Evolutionary conservation across 1,140 invertebrate genomes (phyloP), one percentile per base, ranked within the genome.

Genomic region (Holcopasites calliopsidis): DNA sequence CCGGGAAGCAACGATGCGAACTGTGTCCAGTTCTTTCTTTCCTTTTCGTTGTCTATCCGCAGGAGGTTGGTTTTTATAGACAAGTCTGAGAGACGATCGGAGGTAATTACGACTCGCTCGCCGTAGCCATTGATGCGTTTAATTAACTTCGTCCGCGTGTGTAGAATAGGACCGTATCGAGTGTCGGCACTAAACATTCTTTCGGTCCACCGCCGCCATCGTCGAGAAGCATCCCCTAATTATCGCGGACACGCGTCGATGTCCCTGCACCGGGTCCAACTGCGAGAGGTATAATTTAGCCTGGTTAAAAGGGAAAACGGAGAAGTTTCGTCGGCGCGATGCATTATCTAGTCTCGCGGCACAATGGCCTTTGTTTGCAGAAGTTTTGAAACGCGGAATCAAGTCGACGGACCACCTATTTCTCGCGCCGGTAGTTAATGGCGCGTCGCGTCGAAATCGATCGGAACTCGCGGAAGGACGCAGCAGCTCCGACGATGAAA

Each of bases 331-430:
- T 42, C 69, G 52, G 47, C 60, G 62, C 75, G 72, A 81, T 79
- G 77, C 70, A 82, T 79, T 79, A 79, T 79, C 77, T 79, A 71
- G 77, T 82, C 70, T 42, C 42, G 31, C 60, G 65, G 65, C 54
- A 82, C 77, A 82, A 82, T 82, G 61, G 77, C 47, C 77, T 82
- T 82, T 80, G 80, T 79, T 75, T 64, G 72, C 49, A 28, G 72
- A 79, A 76, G 66, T 80, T 82, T 82, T 76, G 73, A 76, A 76
- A 80, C 79, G 79, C 71, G 79, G 77, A 79, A 75, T 81, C 77
- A 62, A 79, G 76, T 38, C 69, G 76, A 64, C 69, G 60, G 71
- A 75, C 79, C 71, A 49, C 73, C 60, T 65, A 62, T 61, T 79
- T 71, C 68, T 70, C 76, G 81, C 57, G 71, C 65, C 76, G 65